These are phyloP conservation scores for Buceros bicornis DNA, from an alignment of 2,797 vertebrate species.

Conservation along the genomic window DNA sequence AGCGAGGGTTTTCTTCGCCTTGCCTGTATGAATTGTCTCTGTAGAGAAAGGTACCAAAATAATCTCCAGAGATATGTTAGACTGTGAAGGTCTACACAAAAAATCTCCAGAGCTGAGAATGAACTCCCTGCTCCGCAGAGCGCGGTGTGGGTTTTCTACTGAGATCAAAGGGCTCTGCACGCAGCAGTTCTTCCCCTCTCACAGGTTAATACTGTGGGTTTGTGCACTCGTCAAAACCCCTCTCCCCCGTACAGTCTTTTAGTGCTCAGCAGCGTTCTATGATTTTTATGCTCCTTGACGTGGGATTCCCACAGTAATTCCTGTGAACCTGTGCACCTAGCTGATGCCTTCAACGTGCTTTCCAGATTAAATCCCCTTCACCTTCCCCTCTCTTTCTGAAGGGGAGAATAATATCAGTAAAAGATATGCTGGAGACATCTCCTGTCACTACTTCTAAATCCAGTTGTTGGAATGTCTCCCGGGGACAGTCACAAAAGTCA, in stretches of 20 bases:
- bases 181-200: not conserved
- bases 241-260: not conserved
- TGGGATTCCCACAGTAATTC: not conserved
- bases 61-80: not conserved
- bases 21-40: not conserved
- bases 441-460: not conserved
- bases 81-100: not conserved
- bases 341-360: not conserved
- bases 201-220: not conserved
- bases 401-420: not conserved
- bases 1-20: not conserved
- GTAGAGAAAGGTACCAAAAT: not conserved
- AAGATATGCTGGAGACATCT: not conserved
- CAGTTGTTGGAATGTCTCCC: not conserved
- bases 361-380: not conserved
- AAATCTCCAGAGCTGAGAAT: not conserved
- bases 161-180: accelerated
- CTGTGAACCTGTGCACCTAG: not conserved
- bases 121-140: not conserved
- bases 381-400: not conserved
- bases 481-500: not conserved
- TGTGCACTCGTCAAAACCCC: not conserved
- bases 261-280: not conserved
- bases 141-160: not conserved
- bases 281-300: not conserved